Evolutionary conservation across 2,888 invertebrate genomes (phyloP).

Genomic region (Standfussiana lucernea): DNA sequence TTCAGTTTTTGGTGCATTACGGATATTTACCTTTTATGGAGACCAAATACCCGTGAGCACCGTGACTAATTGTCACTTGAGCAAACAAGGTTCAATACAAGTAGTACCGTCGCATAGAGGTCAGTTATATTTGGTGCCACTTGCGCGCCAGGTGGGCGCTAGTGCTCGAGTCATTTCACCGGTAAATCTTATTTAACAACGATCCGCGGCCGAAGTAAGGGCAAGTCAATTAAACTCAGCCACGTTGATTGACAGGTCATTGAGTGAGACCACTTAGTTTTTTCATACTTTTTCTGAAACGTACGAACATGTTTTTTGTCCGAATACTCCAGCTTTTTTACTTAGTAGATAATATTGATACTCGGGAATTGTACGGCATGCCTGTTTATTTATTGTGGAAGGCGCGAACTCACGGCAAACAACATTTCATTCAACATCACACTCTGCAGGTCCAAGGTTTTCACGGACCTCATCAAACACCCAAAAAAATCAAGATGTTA

Average conservation of each 20-base stretch:
- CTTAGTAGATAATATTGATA: constrained; percentile 48
- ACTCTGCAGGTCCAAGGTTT: constrained; percentile 72
- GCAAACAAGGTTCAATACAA: constrained; percentile 62
- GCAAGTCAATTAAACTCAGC: constrained; percentile 69
- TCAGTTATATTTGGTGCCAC: constrained; percentile 80
- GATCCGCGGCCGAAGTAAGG: constrained; percentile 69
- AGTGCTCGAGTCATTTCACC: constrained; percentile 69
- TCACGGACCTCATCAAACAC: constrained; percentile 79
- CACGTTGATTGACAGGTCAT: constrained; percentile 77
- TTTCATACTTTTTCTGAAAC: constrained; percentile 55
- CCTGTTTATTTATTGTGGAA: constrained; percentile 52
- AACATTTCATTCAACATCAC: constrained; percentile 77
- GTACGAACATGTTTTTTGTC: constrained; percentile 59
- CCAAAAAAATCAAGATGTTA: constrained; percentile 83
- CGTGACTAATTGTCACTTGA: constrained; percentile 66
- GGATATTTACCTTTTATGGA: constrained; percentile 37
- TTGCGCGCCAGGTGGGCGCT: constrained; percentile 75
- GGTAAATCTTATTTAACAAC: constrained; percentile 72
- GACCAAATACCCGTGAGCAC: constrained; percentile 31
- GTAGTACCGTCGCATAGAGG: constrained; percentile 63
- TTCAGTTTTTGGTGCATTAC: constrained; percentile 27
- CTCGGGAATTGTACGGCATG: constrained; percentile 53
- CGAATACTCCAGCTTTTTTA: constrained; percentile 52
- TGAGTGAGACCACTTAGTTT: constrained; percentile 66
- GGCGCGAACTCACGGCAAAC: constrained; percentile 62